Evolutionary conservation across 2,113 vertebrate species (phyloP).

Genomic region (Platanista minor): DNA sequence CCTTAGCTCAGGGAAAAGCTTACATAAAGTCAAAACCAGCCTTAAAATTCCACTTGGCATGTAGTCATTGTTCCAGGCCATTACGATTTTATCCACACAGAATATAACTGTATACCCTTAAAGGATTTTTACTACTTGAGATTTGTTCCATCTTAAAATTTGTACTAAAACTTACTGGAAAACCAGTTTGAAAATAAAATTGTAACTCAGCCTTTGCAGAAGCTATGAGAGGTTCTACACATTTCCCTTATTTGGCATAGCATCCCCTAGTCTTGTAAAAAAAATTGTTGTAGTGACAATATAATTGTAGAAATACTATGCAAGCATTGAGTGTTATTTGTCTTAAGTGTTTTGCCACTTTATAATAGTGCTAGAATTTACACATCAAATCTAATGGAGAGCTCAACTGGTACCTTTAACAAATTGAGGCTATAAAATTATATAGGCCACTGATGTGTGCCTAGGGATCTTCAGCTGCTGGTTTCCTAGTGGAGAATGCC

Average conservation of each 20-base stretch:
- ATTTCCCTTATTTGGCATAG: background rate
- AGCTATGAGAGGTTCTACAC: background rate
- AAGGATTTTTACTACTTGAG: constrained; percentile 17
- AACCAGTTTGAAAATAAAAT: constrained; percentile 39
- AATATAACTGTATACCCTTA: constrained; percentile 4
- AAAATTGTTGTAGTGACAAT: background rate
- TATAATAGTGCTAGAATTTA: background rate
- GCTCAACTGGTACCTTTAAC: background rate
- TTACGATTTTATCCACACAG: background rate
- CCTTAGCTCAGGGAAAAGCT: background rate
- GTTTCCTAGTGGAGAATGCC: background rate
- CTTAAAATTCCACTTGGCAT: background rate
- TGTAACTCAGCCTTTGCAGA: constrained; percentile 19
- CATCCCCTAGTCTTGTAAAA: background rate
- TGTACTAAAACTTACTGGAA: constrained; percentile 24
- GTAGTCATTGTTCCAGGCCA: background rate
- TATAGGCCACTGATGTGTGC: background rate
- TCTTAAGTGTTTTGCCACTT: background rate
- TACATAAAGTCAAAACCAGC: background rate
- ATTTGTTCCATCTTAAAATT: background rate
- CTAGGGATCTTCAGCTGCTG: background rate
- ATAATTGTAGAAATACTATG: background rate
- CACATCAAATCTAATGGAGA: background rate
- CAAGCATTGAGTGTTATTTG: background rate
- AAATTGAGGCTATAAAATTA: background rate